Evolutionary conservation across 2,888 invertebrate species (phyloP), one percentile per base, ranked within the genome.

Genomic region (Euproctis similis): DNA sequence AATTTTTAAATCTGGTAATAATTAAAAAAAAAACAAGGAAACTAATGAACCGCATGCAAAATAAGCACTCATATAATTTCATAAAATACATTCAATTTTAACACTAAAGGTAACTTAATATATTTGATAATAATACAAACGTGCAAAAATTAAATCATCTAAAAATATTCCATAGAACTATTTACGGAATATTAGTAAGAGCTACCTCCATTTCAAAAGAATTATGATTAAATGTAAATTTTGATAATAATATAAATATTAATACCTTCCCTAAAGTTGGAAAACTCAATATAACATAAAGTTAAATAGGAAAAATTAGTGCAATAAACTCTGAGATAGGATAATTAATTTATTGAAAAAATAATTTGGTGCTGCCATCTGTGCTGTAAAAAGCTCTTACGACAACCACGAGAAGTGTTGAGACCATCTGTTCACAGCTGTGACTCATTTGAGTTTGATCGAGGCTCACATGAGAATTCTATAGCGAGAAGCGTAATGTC

Each of bases 91-190:
- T 36, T 41, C 23, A 36, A 28, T 36, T 28, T 33, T 37, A 39
- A 46, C 11, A 39, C 50, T 52, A 50, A 29, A 38, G 62, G 62
- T 62, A 62, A 62, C 62, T 52, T 57, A 42, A 39, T 46, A 47
- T 42, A 43, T 43, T 33, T 42, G n/a, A n/a, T n/a, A n/a, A n/a
- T n/a, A n/a, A n/a, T n/a, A n/a, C n/a, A 56, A 42, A 47, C 50
- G 45, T 49, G 54, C 54, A 44, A 33, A 39, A 43, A 42, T 12
- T 28, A 34, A n/a, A n/a, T n/a, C n/a, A n/a, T n/a, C n/a, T n/a
- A n/a, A n/a, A n/a, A n/a, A n/a, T n/a, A n/a, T n/a, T n/a, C n/a
- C n/a, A n/a, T n/a, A n/a, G n/a, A n/a, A n/a, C n/a, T n/a, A n/a
- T n/a, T n/a, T n/a, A n/a, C n/a, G n/a, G n/a, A n/a, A n/a, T n/a